Percentiles rank a stretch among this genome's conserved stretches.
Evolutionary conservation across 2,113 vertebrate species (phyloP).

Genomic region (Mastomys natalensis): DNA sequence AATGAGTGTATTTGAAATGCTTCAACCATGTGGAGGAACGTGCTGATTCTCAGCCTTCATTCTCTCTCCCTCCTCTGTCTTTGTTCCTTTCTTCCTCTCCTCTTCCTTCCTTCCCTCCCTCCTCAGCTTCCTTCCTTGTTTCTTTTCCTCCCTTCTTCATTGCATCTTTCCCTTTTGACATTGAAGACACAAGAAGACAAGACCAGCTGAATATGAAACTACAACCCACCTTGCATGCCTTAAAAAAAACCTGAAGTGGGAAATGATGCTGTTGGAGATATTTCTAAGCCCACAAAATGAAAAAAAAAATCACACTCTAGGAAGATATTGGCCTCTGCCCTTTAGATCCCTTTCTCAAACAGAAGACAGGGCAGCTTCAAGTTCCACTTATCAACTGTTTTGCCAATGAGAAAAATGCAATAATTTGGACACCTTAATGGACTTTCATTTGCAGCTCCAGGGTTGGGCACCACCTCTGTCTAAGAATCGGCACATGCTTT

Average conservation of each 20-base stretch:
- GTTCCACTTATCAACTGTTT: neutral
- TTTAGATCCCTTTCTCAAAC: neutral
- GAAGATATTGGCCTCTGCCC: neutral
- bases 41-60: neutral
- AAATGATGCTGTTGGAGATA: neutral
- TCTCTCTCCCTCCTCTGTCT: neutral
- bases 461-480: neutral
- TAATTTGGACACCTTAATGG: neutral
- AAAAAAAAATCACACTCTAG: neutral
- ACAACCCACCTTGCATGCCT: neutral
- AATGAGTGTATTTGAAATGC: neutral
- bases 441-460: neutral
- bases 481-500: neutral
- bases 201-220: neutral
- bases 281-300: neutral
- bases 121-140: neutral
- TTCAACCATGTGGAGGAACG: neutral
- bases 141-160: too few species aligned
- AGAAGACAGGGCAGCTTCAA: neutral
- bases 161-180: neutral
- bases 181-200: slow-evolving; percentile 5
- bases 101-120: neutral
- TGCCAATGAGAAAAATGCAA: neutral
- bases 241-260: neutral
- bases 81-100: accelerated